These are phyloP conservation scores for Atlantisia rogersi DNA, from an alignment of 2,113 vertebrate species.

Conservation along the genomic window DNA sequence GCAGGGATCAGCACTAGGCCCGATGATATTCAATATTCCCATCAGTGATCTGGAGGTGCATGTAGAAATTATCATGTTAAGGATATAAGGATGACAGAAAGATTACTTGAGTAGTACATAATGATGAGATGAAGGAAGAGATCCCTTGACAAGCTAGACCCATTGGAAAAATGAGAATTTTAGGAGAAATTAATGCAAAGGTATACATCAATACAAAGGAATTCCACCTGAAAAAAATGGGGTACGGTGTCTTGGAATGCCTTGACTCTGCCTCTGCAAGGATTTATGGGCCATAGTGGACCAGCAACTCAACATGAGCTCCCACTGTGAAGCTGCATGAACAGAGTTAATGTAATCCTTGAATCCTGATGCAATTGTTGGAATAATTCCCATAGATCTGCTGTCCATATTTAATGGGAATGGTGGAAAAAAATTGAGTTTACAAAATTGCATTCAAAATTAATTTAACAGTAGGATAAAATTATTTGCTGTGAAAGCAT, in stretches of 20 bases:
- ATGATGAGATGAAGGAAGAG: not conserved
- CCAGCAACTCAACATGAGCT: not conserved
- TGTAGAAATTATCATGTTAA: not conserved
- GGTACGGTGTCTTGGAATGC: not conserved
- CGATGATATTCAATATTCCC: not conserved
- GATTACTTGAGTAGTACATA: not conserved
- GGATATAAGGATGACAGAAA: not conserved
- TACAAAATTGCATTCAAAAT: not conserved
- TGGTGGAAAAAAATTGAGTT: not conserved
- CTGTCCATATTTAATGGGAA: not conserved
- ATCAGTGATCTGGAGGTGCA: not conserved
- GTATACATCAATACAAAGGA: not conserved
- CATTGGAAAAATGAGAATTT: not conserved
- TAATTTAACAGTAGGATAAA: not conserved
- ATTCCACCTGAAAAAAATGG: not conserved
- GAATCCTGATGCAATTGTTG: not conserved
- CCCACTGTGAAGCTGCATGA: not conserved
- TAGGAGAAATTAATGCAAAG: not conserved
- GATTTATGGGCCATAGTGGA: not conserved
- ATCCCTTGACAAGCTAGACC: not conserved
- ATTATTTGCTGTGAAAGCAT: not conserved
- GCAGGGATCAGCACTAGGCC: not conserved
- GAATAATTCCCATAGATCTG: constrained; percentile 37
- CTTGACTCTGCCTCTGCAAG: not conserved
- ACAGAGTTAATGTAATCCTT: not conserved